Evolutionary conservation across 2,888 invertebrate genomes (phyloP).

Genomic region (Lapara coniferarum): DNA sequence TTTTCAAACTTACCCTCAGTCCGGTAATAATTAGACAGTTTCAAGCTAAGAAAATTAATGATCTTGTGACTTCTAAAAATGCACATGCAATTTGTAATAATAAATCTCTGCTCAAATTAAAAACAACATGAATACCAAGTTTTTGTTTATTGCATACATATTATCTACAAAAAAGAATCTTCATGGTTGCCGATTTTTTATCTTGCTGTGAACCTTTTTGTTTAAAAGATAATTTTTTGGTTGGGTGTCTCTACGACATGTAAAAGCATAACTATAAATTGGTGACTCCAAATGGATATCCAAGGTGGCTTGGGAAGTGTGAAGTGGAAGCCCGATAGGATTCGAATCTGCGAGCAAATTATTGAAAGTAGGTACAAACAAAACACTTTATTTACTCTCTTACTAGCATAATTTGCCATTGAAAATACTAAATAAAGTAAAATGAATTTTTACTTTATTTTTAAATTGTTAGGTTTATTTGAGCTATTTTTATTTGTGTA

Average conservation of each 20-base stretch:
- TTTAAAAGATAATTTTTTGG: slow-evolving; percentile 59
- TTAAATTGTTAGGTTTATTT: no score
- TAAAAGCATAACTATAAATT: slow-evolving; percentile 36
- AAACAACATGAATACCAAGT: slow-evolving; percentile 43
- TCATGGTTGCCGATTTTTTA: slow-evolving; percentile 40
- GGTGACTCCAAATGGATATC: slow-evolving; percentile 59
- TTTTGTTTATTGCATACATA: slow-evolving; percentile 55
- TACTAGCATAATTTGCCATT: no score
- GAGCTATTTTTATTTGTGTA: background rate
- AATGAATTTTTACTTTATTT: no score
- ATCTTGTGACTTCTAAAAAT: slow-evolving; percentile 35
- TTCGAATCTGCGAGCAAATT: slow-evolving; percentile 51
- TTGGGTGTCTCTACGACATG: slow-evolving; percentile 36
- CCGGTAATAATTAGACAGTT: slow-evolving; percentile 43
- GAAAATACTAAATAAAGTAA: no score
- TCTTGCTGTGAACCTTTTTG: slow-evolving; percentile 47
- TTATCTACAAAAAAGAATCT: slow-evolving; percentile 41
- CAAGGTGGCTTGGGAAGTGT: slow-evolving; percentile 64
- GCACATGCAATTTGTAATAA: slow-evolving; percentile 33
- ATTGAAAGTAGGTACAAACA: background rate
- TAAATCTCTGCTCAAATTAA: slow-evolving; percentile 73
- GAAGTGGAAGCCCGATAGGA: slow-evolving; percentile 59
- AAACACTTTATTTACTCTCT: background rate
- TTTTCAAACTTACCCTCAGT: slow-evolving; percentile 27
- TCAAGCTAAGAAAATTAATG: slow-evolving; percentile 47